phyloP scores from a whole-genome alignment of 2,113 vertebrate genomes.

The Ramphastos sulfuratus region DNA sequence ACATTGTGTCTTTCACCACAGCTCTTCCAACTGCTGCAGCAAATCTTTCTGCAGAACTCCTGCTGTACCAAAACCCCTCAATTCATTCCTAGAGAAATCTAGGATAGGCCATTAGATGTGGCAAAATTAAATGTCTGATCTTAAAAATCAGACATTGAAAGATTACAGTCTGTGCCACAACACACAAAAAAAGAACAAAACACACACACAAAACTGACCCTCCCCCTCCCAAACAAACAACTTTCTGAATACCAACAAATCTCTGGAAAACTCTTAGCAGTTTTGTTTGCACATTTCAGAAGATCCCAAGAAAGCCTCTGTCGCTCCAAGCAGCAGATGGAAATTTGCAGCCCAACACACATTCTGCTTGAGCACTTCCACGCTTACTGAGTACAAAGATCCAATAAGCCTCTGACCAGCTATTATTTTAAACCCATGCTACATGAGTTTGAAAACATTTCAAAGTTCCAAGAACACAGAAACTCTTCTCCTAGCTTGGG shows the following conservation, averaged over 20 bases:
- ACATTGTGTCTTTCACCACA: background rate
- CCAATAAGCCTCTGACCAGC: background rate
- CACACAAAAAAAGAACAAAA: background rate
- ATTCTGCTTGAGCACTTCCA: background rate
- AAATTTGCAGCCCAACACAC: background rate
- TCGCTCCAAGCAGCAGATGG: background rate
- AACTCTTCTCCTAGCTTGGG: background rate
- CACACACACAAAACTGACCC: too few species aligned
- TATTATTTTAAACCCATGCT: background rate
- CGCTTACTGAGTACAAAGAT: background rate
- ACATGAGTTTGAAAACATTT: background rate
- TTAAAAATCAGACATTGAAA: background rate
- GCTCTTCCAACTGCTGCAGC: background rate
- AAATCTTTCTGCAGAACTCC: background rate
- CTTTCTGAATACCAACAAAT: background rate
- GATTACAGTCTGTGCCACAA: background rate
- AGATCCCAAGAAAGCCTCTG: rapidly evolving
- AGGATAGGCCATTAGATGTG: background rate
- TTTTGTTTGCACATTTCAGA: background rate
- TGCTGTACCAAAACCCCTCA: background rate
- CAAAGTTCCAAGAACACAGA: background rate
- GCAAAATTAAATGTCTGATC: background rate
- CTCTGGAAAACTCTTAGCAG: background rate
- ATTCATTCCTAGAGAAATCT: background rate
- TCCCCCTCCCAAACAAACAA: background rate